Conservation (phyloP, 2,113 vertebrate genomes). For the Condylura cristata region DNA sequence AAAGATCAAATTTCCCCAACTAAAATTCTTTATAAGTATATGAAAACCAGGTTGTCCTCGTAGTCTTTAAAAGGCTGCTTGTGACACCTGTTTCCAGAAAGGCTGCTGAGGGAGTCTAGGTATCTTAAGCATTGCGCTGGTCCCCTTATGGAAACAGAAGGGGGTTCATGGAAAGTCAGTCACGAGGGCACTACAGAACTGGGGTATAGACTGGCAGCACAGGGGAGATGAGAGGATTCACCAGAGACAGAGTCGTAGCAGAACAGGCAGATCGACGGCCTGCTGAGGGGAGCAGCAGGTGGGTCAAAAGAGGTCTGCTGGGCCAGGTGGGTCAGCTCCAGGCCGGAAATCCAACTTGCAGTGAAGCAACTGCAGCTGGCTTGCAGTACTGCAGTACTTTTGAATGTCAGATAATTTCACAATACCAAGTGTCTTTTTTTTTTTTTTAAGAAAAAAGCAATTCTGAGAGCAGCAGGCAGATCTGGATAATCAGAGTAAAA, state of each 20-base stretch:
- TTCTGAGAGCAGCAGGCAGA: not conserved
- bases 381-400: not conserved
- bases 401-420: not conserved
- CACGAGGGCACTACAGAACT: not conserved
- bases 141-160: not conserved
- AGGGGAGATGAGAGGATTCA: too few relatives aligned
- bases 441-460: not conserved
- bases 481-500: not conserved
- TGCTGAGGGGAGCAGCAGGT: too few relatives aligned
- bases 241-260: too few relatives aligned
- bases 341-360: too few relatives aligned
- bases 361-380: too few relatives aligned
- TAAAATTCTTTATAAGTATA: not conserved
- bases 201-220: too few relatives aligned
- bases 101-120: not conserved
- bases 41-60: not conserved
- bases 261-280: too few relatives aligned
- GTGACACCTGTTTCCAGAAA: conserved; percentile 41
- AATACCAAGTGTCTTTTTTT: not conserved
- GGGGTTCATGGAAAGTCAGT: not conserved
- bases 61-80: conserved; percentile 38
- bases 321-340: too few relatives aligned
- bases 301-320: too few relatives aligned
- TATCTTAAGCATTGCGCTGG: not conserved
- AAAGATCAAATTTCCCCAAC: not conserved